phyloP scores from a whole-genome alignment of 2,113 vertebrate species.

The Numenius arquata region DNA sequence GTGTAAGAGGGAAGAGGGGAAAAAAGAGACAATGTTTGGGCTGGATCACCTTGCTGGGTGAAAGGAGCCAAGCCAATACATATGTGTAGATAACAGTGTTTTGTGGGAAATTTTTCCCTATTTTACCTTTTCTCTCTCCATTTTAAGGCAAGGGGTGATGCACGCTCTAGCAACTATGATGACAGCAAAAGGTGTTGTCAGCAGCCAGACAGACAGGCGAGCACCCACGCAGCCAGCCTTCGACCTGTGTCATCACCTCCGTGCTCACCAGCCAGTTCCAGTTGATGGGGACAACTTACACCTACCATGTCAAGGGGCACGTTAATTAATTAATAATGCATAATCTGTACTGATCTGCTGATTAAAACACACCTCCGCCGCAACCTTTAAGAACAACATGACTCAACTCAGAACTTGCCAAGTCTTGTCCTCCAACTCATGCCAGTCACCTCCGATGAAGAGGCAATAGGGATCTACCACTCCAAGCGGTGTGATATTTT shows the following conservation, averaged over 20 bases:
- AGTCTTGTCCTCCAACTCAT: background rate
- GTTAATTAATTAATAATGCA: background rate
- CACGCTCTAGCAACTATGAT: conserved; percentile 33
- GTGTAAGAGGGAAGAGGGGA: background rate
- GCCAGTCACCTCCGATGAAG: background rate
- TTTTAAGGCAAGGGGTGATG: background rate
- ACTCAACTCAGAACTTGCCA: conserved; percentile 15
- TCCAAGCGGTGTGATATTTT: background rate
- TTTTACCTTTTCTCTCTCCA: background rate
- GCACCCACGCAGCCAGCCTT: background rate
- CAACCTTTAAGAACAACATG: background rate
- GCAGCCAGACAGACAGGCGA: background rate
- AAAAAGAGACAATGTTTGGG: background rate
- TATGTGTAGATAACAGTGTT: background rate
- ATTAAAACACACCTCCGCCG: conserved; percentile 3
- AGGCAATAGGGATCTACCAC: background rate
- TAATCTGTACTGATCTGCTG: conserved; percentile 27
- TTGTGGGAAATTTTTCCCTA: accelerated
- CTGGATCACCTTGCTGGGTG: background rate
- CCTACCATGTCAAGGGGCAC: background rate
- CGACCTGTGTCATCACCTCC: background rate
- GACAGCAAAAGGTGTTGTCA: background rate
- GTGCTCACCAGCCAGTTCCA: background rate
- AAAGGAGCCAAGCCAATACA: background rate
- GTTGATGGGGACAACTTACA: background rate